Percentiles rank a stretch among this genome's conserved stretches.
Conservation (phyloP, 2,113 vertebrate genomes). For the Panurus biarmicus region DNA sequence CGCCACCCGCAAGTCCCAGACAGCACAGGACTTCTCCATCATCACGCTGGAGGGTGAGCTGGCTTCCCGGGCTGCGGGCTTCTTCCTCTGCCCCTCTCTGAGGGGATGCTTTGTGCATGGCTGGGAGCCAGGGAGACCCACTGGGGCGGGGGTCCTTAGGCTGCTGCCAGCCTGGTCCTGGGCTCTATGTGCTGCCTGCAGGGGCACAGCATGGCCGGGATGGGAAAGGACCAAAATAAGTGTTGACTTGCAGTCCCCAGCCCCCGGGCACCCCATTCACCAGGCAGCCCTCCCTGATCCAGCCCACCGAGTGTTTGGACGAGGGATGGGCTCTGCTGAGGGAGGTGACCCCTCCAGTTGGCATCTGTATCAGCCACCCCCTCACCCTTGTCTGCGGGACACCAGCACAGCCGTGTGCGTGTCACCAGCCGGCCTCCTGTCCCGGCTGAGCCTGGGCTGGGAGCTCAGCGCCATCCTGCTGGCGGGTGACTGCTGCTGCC, state of each 20-base stretch:
- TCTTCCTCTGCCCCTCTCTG: background rate
- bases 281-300: background rate
- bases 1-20: conserved; percentile 89
- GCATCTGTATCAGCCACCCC: rapidly evolving
- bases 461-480: background rate
- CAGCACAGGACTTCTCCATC: conserved; percentile 94
- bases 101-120: background rate
- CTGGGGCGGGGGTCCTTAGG: background rate
- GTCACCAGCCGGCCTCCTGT: background rate
- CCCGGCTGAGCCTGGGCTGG: background rate
- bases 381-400: background rate
- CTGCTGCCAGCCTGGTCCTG: background rate
- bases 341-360: background rate
- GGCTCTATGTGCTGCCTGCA: rapidly evolving
- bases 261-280: background rate
- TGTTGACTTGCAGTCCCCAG: background rate
- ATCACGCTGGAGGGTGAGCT: conserved; percentile 89
- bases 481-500: background rate
- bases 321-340: background rate
- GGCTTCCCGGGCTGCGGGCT: background rate
- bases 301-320: rapidly evolving
- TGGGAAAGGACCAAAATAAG: rapidly evolving
- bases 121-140: background rate
- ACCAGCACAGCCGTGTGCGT: rapidly evolving
- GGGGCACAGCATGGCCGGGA: rapidly evolving